Evolutionary conservation across 2,888 invertebrate genomes (phyloP).

Genomic region (Cybosia mesomella): DNA sequence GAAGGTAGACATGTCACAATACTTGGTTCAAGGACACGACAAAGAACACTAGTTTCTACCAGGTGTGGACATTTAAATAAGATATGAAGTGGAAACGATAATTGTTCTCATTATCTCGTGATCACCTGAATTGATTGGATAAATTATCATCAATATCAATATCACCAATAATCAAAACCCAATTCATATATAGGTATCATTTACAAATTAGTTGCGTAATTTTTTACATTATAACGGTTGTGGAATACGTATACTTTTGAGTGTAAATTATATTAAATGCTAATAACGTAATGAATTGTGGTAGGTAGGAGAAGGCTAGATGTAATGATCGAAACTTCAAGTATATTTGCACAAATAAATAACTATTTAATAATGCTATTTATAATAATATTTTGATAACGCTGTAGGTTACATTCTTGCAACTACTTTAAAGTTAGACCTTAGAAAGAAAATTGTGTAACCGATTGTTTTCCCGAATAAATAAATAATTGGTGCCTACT

Average conservation of each 20-base stretch:
- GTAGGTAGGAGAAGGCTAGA: not conserved
- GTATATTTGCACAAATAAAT: not conserved
- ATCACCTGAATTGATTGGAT: constrained; percentile 13
- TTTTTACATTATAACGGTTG: constrained; percentile 15
- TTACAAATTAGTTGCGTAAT: not conserved
- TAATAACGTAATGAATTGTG: not conserved
- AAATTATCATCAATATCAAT: too few relatives aligned
- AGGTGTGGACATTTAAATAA: constrained; percentile 33
- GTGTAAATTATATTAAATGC: too few relatives aligned
- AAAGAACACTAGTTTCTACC: constrained; percentile 25
- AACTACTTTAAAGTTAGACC: too few relatives aligned
- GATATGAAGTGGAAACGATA: constrained; percentile 23
- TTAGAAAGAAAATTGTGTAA: too few relatives aligned
- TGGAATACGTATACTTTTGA: too few relatives aligned
- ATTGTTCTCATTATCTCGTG: constrained; percentile 18
- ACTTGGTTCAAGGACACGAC: constrained; percentile 23
- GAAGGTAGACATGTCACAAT: constrained; percentile 41
- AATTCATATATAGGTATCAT: constrained; percentile 11
- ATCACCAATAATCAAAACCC: too few relatives aligned
- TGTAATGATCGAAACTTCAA: not conserved
- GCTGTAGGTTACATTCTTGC: too few relatives aligned
- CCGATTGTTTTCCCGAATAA: too few relatives aligned
- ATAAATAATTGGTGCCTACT: not conserved
- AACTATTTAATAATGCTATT: too few relatives aligned
- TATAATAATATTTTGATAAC: too few relatives aligned